These are phyloP conservation scores for Julus scanicus DNA, from an alignment of 2,888 invertebrate genomes.

Conservation along the genomic window DNA sequence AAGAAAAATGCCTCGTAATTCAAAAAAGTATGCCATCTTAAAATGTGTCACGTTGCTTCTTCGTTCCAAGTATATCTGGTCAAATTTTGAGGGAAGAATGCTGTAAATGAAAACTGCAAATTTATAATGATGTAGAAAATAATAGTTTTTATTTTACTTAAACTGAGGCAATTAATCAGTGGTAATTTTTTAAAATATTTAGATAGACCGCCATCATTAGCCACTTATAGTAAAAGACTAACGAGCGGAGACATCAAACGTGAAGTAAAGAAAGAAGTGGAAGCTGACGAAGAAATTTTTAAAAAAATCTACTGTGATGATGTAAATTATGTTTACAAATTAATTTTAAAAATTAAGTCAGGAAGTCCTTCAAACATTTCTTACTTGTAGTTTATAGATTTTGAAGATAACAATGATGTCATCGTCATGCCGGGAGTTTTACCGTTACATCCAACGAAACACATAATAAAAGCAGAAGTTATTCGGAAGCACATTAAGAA, in stretches of 20 bases:
- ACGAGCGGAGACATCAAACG: constrained; percentile 28
- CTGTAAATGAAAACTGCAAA: no score
- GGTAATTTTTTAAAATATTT: not conserved
- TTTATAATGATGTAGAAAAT: no score
- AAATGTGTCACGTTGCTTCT: not conserved
- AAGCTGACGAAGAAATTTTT: not conserved
- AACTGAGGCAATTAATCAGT: not conserved
- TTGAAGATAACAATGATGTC: not conserved
- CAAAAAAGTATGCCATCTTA: not conserved
- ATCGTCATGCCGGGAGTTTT: not conserved
- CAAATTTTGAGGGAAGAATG: no score
- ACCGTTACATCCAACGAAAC: not conserved
- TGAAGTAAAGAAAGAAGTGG: not conserved
- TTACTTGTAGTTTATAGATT: constrained; percentile 24
- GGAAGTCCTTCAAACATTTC: not conserved
- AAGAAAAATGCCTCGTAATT: not conserved
- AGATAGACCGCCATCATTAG: not conserved
- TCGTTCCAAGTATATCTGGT: no score
- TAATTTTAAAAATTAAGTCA: not conserved
- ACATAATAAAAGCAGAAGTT: constrained; percentile 29
- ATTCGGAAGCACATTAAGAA: constrained; percentile 21
- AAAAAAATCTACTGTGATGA: constrained; percentile 16
- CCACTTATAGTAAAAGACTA: constrained; percentile 6
- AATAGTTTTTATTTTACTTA: no score
- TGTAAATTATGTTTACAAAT: not conserved